Conservation (phyloP, 2,113 vertebrate genomes). For the Sterrhoptilus dennistouni region DNA sequence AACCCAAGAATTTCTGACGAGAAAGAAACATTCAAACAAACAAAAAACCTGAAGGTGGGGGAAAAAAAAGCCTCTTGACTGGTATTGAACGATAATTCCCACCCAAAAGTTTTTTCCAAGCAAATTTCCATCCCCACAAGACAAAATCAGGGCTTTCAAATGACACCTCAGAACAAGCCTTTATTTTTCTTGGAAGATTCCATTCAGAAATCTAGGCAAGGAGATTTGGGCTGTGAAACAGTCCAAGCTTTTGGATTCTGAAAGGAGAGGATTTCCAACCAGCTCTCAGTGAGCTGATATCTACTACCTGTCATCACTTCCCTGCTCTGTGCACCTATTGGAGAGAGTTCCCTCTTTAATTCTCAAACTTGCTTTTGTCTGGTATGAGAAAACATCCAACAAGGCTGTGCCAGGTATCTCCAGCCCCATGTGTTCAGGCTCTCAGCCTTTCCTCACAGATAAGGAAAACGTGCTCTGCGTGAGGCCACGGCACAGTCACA, state of each 20-base stretch:
- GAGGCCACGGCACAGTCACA: background rate
- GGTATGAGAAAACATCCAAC: background rate
- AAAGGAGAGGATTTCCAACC: background rate
- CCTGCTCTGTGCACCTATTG: background rate
- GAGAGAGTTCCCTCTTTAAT: background rate
- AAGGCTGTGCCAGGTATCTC: background rate
- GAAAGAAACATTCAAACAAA: background rate
- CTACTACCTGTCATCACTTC: background rate
- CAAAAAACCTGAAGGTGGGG: rapidly evolving
- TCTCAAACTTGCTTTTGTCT: background rate
- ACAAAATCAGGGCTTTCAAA: background rate
- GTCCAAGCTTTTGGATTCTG: background rate
- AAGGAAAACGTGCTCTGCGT: rapidly evolving
- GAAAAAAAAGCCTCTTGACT: background rate
- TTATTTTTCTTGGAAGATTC: background rate
- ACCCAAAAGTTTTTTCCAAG: background rate
- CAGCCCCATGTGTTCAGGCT: rapidly evolving
- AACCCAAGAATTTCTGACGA: background rate
- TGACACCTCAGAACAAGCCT: background rate
- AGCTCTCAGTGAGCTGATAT: background rate
- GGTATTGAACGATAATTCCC: background rate
- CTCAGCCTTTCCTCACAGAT: background rate
- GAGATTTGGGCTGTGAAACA: background rate
- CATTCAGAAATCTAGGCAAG: background rate
- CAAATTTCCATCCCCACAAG: background rate